Evolutionary conservation across 2,797 vertebrate species (phyloP).

Genomic region (Apodemus agrarius): DNA sequence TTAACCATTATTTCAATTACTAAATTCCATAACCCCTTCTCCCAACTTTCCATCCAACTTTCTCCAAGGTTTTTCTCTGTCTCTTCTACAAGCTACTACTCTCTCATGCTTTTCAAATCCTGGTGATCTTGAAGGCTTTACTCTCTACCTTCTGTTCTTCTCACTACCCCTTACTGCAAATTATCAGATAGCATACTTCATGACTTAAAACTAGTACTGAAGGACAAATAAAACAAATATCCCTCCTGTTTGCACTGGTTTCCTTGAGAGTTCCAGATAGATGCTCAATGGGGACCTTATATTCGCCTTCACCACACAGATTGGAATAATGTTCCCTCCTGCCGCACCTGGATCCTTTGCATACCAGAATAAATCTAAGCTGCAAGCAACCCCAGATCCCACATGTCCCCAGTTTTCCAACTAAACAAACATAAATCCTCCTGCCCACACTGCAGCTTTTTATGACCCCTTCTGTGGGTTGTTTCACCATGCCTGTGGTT

Average conservation of each 20-base stretch:
- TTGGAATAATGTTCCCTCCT: neutral
- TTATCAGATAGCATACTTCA: neutral
- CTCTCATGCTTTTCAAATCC: neutral
- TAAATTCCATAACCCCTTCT: neutral
- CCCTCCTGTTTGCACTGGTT: neutral
- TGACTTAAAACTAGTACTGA: neutral
- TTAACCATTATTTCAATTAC: neutral
- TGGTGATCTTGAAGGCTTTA: neutral
- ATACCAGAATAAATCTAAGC: neutral
- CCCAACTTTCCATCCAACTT: neutral
- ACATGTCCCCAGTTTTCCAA: neutral
- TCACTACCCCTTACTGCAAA: neutral
- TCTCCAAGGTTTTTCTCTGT: neutral
- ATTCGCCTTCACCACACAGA: neutral
- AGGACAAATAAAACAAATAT: neutral
- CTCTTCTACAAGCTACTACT: neutral
- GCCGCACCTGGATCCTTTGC: neutral
- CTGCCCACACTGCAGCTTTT: neutral
- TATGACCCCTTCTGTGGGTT: neutral
- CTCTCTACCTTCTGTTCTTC: neutral
- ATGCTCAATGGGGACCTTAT: neutral
- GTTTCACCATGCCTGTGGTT: neutral
- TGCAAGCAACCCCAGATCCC: neutral
- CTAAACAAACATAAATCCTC: neutral
- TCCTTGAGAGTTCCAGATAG: slow-evolving; percentile 1